Evolutionary conservation across 2,888 invertebrate species (phyloP).

Genomic region (Melinaea marsaeus): DNA sequence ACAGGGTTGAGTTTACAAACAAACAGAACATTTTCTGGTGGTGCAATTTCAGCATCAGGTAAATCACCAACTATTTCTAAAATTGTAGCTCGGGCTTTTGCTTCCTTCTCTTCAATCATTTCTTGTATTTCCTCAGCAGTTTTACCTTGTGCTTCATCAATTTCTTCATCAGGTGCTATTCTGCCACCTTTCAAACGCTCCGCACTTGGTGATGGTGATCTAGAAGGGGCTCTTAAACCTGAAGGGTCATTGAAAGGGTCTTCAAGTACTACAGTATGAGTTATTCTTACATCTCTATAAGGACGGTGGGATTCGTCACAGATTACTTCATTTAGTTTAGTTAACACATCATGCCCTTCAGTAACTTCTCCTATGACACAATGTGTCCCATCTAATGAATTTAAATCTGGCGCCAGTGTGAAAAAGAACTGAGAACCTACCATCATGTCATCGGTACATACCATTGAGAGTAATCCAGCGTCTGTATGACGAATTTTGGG

Average conservation of each 20-base stretch:
- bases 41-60: slow-evolving; percentile 97
- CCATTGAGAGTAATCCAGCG: slow-evolving; percentile 94
- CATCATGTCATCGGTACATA: slow-evolving; percentile 94
- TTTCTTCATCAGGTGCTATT: slow-evolving; percentile 95
- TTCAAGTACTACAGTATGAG: slow-evolving; percentile 96
- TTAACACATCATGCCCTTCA: slow-evolving; percentile 92
- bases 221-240: slow-evolving; percentile 85
- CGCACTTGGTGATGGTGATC: slow-evolving; percentile 92
- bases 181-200: slow-evolving; percentile 90
- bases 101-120: slow-evolving; percentile 92
- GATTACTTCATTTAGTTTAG: slow-evolving; percentile 94
- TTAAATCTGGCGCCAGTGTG: slow-evolving; percentile 91
- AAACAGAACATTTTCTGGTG: slow-evolving; percentile 99
- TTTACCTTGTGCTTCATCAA: slow-evolving; percentile 93
- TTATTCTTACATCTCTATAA: slow-evolving; percentile 96
- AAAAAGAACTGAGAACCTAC: slow-evolving; percentile 97
- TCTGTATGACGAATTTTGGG: slow-evolving; percentile 94
- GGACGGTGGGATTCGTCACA: slow-evolving; percentile 94
- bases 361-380: slow-evolving; percentile 97
- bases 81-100: slow-evolving; percentile 97
- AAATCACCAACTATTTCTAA: slow-evolving; percentile 99
- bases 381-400: slow-evolving; percentile 93
- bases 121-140: slow-evolving; percentile 91
- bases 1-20: slow-evolving; percentile 99
- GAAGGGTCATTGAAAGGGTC: slow-evolving; percentile 96